Evolutionary conservation across 1,140 invertebrate genomes (phyloP).

Genomic region (Drosophila sechellia): DNA sequence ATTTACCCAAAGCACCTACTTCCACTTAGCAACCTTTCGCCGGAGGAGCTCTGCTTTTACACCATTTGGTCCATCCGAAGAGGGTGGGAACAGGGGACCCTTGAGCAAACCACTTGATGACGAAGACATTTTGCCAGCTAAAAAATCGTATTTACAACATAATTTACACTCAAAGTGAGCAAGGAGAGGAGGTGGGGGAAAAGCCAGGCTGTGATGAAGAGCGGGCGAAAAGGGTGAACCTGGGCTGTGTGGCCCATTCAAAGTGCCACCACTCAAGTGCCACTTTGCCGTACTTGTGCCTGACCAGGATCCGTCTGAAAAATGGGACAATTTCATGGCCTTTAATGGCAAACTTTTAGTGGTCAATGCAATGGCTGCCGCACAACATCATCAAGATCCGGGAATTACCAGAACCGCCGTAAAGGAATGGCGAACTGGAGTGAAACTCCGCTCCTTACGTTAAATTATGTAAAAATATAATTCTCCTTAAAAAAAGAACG

Average conservation of each 20-base stretch:
- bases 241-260: slow-evolving; percentile 48
- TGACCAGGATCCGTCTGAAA: slow-evolving; percentile 7
- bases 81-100: not conserved
- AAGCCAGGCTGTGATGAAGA: not conserved
- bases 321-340: slow-evolving; percentile 62
- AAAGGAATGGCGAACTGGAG: slow-evolving; percentile 46
- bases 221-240: slow-evolving; percentile 11
- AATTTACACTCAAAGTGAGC: slow-evolving; percentile 59
- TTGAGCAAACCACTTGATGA: slow-evolving; percentile 57
- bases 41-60: slow-evolving; percentile 38
- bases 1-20: slow-evolving; percentile 61
- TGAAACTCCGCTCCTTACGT: slow-evolving; percentile 26
- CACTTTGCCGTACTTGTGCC: slow-evolving; percentile 47
- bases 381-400: slow-evolving; percentile 31
- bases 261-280: slow-evolving; percentile 69
- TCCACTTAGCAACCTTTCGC: slow-evolving; percentile 68
- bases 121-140: slow-evolving; percentile 69
- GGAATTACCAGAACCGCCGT: slow-evolving; percentile 1
- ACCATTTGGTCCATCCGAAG: slow-evolving; percentile 28
- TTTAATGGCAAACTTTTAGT: slow-evolving; percentile 71
- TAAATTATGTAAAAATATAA: slow-evolving; percentile 78
- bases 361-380: slow-evolving; percentile 64
- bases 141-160: slow-evolving; percentile 77
- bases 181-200: not conserved
- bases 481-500: slow-evolving; percentile 44